Conservation (phyloP, 2,797 vertebrate species). For the Emydoidea blandingii region DNA sequence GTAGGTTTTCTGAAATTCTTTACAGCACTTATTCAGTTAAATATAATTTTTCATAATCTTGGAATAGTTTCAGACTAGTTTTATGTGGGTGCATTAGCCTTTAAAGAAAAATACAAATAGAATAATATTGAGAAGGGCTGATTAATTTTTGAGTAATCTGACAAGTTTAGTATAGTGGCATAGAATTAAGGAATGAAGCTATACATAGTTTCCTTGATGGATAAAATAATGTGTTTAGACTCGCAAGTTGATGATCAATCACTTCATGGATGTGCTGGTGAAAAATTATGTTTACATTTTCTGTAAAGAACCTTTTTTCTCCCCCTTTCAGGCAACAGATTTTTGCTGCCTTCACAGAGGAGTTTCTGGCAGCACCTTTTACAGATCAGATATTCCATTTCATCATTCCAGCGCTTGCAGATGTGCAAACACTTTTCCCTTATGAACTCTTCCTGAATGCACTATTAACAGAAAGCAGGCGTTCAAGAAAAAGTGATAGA, state of each 20-base stretch:
- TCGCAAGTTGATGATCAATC: neutral
- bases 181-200: neutral
- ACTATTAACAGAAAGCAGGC: slow-evolving; percentile 82
- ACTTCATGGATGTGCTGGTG: neutral
- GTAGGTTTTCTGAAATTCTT: neutral
- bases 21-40: neutral
- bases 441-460: slow-evolving; percentile 94
- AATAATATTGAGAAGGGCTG: neutral
- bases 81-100: neutral
- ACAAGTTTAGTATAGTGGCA: neutral
- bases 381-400: slow-evolving; percentile 97
- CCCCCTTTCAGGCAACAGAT: slow-evolving; percentile 89
- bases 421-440: slow-evolving; percentile 88
- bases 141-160: neutral
- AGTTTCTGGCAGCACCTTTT: slow-evolving; percentile 94
- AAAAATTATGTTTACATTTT: neutral
- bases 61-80: neutral
- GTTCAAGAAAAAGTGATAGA: slow-evolving; percentile 75
- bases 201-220: neutral
- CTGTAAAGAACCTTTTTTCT: neutral
- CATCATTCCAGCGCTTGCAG: slow-evolving; percentile 94
- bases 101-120: neutral
- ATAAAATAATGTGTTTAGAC: neutral
- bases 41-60: neutral
- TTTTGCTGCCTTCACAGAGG: slow-evolving; percentile 94